These are phyloP conservation scores for Schizopygopsis malacanthus DNA, from an alignment of 2,797 vertebrate genomes.

Conservation along the genomic window DNA sequence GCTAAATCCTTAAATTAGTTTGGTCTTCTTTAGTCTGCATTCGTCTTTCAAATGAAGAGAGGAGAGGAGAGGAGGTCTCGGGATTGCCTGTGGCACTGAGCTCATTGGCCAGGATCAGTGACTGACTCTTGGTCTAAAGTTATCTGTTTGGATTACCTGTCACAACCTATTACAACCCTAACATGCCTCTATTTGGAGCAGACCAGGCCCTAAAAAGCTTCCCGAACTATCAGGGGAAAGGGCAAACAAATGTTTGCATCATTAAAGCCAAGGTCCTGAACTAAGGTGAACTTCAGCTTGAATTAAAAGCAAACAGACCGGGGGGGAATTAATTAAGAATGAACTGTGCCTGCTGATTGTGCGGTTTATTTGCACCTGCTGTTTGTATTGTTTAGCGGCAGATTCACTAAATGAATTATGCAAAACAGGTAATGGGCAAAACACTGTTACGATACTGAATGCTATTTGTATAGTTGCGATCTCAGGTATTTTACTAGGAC, in stretches of 20 bases:
- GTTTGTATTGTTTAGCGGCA: neutral
- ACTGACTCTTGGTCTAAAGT: slow-evolving; percentile 78
- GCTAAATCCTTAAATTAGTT: neutral
- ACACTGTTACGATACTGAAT: neutral
- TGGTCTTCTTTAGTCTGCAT: neutral
- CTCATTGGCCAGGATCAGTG: slow-evolving; percentile 77
- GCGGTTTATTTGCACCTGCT: slow-evolving; percentile 16
- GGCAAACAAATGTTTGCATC: slow-evolving; percentile 73
- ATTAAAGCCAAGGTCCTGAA: slow-evolving; percentile 74
- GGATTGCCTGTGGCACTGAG: slow-evolving; percentile 74
- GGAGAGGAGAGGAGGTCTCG: slow-evolving; percentile 54
- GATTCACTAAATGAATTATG: slow-evolving; percentile 17
- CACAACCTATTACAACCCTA: slow-evolving; percentile 76
- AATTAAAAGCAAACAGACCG: slow-evolving; percentile 56
- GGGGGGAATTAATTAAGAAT: neutral
- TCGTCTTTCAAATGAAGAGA: slow-evolving; percentile 7
- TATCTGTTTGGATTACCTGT: slow-evolving; percentile 83
- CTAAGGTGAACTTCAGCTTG: slow-evolving; percentile 39
- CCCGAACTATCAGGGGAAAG: slow-evolving; percentile 68
- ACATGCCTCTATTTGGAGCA: slow-evolving; percentile 69
- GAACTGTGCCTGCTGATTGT: neutral
- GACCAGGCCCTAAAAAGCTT: slow-evolving; percentile 74
- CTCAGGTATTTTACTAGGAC: neutral
- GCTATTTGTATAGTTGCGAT: neutral
- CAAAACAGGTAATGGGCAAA: slow-evolving; percentile 12